A percentile compares a stretch with the other conserved stretches of the same genome.
Evolutionary conservation across 2,888 invertebrate genomes (phyloP).

Genomic region (Microplitis deprimator): DNA sequence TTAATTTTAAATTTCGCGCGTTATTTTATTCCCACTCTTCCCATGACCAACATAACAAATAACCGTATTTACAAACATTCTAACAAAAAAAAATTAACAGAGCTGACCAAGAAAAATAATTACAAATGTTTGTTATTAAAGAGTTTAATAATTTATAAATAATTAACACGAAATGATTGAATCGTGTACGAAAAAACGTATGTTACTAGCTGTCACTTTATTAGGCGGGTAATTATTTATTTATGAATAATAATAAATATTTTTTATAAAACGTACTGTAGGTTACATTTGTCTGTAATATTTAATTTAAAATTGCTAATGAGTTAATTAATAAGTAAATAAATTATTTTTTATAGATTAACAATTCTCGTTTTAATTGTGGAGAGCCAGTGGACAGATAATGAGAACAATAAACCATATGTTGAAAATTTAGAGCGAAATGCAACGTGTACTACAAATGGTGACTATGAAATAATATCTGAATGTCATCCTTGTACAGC

Average conservation of each 20-base stretch:
- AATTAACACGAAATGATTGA: constrained; percentile 79
- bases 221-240: constrained; percentile 79
- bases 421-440: constrained; percentile 80
- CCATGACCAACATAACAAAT: background rate
- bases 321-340: constrained; percentile 17
- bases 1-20: background rate
- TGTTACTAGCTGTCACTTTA: constrained; percentile 84
- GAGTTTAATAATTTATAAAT: background rate
- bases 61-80: background rate
- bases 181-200: constrained; percentile 86
- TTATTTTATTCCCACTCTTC: background rate
- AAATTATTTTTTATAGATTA: constrained; percentile 73
- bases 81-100: background rate
- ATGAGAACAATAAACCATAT: constrained; percentile 77
- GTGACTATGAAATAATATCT: constrained; percentile 80
- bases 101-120: no score
- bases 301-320: background rate
- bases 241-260: constrained; percentile 2
- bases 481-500: constrained; percentile 91
- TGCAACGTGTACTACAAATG: constrained; percentile 83
- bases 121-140: background rate
- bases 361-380: constrained; percentile 86
- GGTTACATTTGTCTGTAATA: constrained; percentile 30
- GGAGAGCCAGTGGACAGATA: constrained; percentile 83
- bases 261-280: constrained; percentile 18